phyloP scores from a whole-genome alignment of 1,140 invertebrate genomes.

The Atta colombica region DNA sequence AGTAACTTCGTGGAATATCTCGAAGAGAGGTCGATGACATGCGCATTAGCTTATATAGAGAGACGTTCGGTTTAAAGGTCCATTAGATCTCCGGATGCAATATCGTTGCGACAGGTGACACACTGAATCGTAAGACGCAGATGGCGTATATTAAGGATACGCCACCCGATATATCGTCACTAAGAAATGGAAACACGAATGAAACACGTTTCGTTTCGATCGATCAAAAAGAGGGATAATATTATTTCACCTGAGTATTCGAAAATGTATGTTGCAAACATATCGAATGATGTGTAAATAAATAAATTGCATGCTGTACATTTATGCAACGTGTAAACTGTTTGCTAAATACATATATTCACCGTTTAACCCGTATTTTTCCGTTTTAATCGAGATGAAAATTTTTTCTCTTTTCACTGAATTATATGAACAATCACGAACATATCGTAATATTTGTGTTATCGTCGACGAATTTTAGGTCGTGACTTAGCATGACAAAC shows the following conservation, averaged over 20 bases:
- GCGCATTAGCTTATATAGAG: slow-evolving; percentile 66
- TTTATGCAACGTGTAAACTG: slow-evolving; percentile 27
- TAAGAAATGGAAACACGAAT: slow-evolving; percentile 58
- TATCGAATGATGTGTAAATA: slow-evolving; percentile 53
- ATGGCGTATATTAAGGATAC: slow-evolving; percentile 80
- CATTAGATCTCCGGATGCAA: slow-evolving; percentile 79
- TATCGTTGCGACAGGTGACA: slow-evolving; percentile 80
- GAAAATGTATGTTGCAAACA: slow-evolving; percentile 65
- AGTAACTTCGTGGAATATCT: slow-evolving; percentile 34
- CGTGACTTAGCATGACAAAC: neutral
- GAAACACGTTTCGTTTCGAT: slow-evolving; percentile 63
- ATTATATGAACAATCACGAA: neutral
- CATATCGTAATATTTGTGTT: neutral
- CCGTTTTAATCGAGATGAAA: slow-evolving; percentile 3
- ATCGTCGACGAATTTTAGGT: neutral
- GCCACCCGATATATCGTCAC: slow-evolving; percentile 75
- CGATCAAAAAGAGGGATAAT: slow-evolving; percentile 56
- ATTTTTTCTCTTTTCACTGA: neutral
- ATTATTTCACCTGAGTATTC: slow-evolving; percentile 32
- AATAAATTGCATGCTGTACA: slow-evolving; percentile 46
- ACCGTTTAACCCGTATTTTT: neutral
- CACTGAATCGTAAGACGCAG: slow-evolving; percentile 79
- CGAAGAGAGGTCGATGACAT: slow-evolving; percentile 57
- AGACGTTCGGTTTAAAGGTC: slow-evolving; percentile 78
- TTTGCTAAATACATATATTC: neutral